phyloP scores from a whole-genome alignment of 1,140 invertebrate species.

The Eufriesea mexicana region DNA sequence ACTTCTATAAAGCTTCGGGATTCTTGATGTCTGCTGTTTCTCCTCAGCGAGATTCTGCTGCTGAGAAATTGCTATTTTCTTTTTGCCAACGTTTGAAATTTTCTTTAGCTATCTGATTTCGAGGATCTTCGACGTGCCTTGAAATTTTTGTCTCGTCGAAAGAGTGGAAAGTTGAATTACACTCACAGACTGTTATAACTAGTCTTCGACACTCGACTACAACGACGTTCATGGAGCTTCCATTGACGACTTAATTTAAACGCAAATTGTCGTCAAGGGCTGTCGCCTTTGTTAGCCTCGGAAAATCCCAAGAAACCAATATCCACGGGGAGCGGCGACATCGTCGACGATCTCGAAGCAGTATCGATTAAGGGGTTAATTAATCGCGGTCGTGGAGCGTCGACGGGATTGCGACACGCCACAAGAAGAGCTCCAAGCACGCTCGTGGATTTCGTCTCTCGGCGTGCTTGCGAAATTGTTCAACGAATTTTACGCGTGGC shows the following conservation, averaged over 20 bases:
- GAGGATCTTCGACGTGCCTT: too few relatives aligned
- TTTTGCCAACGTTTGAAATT: too few relatives aligned
- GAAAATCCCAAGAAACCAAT: conserved; percentile 13
- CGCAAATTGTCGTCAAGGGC: not conserved
- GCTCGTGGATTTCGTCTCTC: not conserved
- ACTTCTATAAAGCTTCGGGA: not conserved
- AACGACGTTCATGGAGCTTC: too few relatives aligned
- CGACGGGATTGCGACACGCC: not conserved
- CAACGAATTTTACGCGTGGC: not conserved
- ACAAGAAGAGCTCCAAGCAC: not conserved
- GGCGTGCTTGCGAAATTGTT: conserved; percentile 1
- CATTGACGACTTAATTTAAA: not conserved
- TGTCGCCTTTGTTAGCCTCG: not conserved
- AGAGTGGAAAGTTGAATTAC: not conserved
- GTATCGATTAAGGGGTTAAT: conserved; percentile 43
- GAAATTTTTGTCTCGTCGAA: too few relatives aligned
- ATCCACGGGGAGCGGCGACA: not conserved
- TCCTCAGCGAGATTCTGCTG: too few relatives aligned
- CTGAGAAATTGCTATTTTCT: too few relatives aligned
- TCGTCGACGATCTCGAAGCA: conserved; percentile 9
- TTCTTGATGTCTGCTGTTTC: too few relatives aligned
- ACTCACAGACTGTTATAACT: not conserved
- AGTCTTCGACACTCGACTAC: not conserved
- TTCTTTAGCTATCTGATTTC: too few relatives aligned
- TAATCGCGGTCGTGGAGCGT: conserved; percentile 29